Base-by-base conservation (phyloP, 2,888 invertebrate species). In the Teleogryllus oceanicus region DNA sequence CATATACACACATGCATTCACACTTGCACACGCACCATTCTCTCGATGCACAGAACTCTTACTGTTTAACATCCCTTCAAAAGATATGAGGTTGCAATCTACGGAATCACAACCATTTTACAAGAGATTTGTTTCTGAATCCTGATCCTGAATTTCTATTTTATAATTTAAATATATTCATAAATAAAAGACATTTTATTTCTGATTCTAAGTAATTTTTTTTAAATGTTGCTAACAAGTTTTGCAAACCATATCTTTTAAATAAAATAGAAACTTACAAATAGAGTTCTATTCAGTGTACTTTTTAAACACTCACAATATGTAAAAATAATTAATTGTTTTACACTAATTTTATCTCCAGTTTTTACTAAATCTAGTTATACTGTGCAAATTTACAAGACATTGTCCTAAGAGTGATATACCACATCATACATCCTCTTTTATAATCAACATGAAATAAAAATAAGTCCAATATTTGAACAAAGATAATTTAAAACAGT, bases 261-360 rank as follows among this genome's bases (percentile, higher is more conserved):
- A 80, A 81, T 81, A 81, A 81, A 81, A 81, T 80, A 81, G 78
- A 81, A 81, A 80, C 79, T 81, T 77, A 81, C 80, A 81, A 79
- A 78, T 81, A 81, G 77, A 78, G 37, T 78, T 51, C 80, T 78
- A 79, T 80, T 79, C 81, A 74, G 79, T 81, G 80, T 80, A 78
- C 80, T 77, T 78, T 78, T 80, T 76, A 76, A 82, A 82, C 82
- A 82, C 81, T 80, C 88, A 88, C 88, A 88, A 86, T 89, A 89
- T 89, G 86, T 89, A 89, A 89, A 89, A 89, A 89, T 89, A 89
- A 88, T 87, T 89, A 89, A 89, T 89, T 89, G 89, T 89, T 89
- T 88, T 89, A 89, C 89, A 88, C 84, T 85, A 84, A 81, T 50
- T 80, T 49, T 79, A 79, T 37, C 37, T 37, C 37, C 37, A 37